Evolutionary conservation across 2,888 invertebrate species (phyloP).

Genomic region (Tillus elongatus): DNA sequence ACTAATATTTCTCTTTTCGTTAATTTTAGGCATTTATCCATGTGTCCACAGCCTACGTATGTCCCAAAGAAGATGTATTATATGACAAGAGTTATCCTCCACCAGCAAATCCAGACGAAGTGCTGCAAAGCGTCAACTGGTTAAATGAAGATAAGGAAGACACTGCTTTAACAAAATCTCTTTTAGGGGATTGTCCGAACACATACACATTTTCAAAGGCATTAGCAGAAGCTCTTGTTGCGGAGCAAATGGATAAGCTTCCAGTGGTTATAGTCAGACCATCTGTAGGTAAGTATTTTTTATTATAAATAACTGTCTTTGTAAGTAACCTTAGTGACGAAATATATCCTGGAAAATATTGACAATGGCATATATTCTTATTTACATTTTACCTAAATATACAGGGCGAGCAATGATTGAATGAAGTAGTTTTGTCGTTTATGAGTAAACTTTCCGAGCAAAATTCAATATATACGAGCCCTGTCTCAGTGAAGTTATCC

Average conservation of each 20-base stretch:
- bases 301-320: no score
- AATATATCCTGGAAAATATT: no score
- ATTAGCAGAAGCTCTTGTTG: slow-evolving; percentile 73
- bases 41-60: slow-evolving; percentile 87
- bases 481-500: no score
- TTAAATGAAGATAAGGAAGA: slow-evolving; percentile 23
- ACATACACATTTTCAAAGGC: slow-evolving; percentile 93
- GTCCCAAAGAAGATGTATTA: slow-evolving; percentile 66
- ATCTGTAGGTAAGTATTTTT: slow-evolving; percentile 57
- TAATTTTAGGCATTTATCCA: slow-evolving; percentile 53
- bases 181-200: slow-evolving; percentile 71
- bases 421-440: no score
- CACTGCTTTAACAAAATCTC: slow-evolving; percentile 19
- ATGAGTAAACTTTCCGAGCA: no score
- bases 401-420: no score
- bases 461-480: no score
- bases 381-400: no score
- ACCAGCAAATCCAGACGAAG: slow-evolving; percentile 31
- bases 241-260: slow-evolving; percentile 64
- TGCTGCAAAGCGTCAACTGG: slow-evolving; percentile 26
- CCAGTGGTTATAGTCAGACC: slow-evolving; percentile 77
- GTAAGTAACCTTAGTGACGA: no score
- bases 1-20: no score
- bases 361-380: no score
- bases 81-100: slow-evolving; percentile 74